phyloP scores from a whole-genome alignment of 2,888 invertebrate genomes.

The Aleiodes testaceus region DNA sequence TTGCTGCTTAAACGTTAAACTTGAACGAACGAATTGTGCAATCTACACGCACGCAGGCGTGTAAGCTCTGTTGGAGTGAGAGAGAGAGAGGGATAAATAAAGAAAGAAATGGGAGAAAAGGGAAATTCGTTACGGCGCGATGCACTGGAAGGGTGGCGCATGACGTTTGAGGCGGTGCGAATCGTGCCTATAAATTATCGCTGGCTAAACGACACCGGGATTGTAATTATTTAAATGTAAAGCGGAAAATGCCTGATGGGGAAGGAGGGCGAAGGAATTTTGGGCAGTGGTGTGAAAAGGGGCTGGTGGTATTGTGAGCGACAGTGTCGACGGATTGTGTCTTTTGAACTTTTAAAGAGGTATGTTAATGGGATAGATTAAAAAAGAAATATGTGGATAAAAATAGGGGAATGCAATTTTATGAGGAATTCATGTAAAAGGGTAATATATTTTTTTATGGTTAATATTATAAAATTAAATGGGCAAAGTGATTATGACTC shows the following conservation, averaged over 20 bases:
- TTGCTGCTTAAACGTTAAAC: slow-evolving; percentile 36
- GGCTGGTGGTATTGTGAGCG: not conserved
- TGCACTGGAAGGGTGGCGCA: slow-evolving; percentile 46
- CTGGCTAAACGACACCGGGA: slow-evolving; percentile 66
- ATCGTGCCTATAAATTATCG: slow-evolving; percentile 71
- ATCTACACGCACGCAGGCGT: slow-evolving; percentile 49
- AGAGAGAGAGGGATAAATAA: not conserved
- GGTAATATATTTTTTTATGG: no score
- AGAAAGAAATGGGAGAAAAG: slow-evolving; percentile 44
- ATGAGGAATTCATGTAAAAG: no score
- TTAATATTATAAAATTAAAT: no score
- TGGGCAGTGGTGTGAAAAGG: slow-evolving; percentile 29
- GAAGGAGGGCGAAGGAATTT: slow-evolving; percentile 22
- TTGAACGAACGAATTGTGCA: slow-evolving; percentile 49
- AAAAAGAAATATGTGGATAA: not conserved
- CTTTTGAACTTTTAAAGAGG: slow-evolving; percentile 1
- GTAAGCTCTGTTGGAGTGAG: slow-evolving; percentile 44
- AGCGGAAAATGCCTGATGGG: slow-evolving; percentile 27
- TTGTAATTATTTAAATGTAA: slow-evolving; percentile 69
- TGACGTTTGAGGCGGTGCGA: slow-evolving; percentile 60
- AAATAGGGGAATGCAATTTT: no score
- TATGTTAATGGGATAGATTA: not conserved
- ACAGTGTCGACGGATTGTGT: not conserved
- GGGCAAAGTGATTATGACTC: no score
- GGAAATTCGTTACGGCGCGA: slow-evolving; percentile 65